phyloP scores from a whole-genome alignment of 2,113 vertebrate species.

The Cygnus atratus region DNA sequence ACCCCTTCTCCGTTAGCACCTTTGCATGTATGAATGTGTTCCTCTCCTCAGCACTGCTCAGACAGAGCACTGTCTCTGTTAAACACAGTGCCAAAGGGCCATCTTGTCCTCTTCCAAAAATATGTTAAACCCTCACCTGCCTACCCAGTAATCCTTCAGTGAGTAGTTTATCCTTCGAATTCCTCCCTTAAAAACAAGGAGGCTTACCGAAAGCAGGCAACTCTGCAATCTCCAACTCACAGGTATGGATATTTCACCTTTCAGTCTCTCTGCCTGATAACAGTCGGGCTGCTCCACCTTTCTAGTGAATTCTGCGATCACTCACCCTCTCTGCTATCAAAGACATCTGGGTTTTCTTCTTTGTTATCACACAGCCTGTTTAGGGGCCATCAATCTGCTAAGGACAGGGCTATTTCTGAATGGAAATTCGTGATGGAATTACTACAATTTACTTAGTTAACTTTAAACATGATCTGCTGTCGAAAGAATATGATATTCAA shows the following conservation, averaged over 20 bases:
- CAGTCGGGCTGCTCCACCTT: background rate
- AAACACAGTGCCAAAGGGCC: background rate
- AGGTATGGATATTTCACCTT: background rate
- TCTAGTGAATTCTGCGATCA: background rate
- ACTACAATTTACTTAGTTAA: background rate
- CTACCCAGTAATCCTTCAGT: background rate
- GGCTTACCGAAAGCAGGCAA: background rate
- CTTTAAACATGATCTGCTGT: background rate
- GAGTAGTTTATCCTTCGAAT: background rate
- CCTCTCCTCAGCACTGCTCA: background rate
- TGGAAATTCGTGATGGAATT: background rate
- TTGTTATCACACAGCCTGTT: background rate
- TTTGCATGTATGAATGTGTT: background rate
- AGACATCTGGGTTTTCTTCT: background rate
- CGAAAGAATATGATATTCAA: background rate
- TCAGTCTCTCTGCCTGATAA: background rate
- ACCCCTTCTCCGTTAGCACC: background rate
- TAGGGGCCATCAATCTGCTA: background rate
- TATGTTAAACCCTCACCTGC: background rate
- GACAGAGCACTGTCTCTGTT: background rate
- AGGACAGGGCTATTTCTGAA: background rate
- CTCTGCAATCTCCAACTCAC: background rate
- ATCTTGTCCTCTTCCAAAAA: background rate
- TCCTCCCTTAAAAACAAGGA: background rate
- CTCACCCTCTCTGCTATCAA: background rate